Percentiles rank a stretch among this genome's conserved stretches.
Conservation (phyloP, 2,113 vertebrate genomes). For the Urocitellus parryii region DNA sequence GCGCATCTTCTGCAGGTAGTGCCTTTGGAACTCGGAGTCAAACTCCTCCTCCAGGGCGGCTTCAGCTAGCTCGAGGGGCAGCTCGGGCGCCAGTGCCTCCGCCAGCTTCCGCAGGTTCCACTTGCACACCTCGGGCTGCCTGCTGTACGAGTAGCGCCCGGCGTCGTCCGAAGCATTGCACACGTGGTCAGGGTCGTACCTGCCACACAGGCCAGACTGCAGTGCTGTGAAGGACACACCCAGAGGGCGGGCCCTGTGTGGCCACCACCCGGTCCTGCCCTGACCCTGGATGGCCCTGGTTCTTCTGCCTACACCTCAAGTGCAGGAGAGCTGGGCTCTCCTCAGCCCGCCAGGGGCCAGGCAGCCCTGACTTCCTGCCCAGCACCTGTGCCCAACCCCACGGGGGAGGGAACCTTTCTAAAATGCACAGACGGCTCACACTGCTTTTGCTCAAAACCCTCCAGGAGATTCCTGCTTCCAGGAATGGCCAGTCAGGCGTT, state of each 20-base stretch:
- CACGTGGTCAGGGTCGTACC: slow-evolving; percentile 96
- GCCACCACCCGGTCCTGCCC: accelerated
- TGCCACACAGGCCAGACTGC: slow-evolving; percentile 53
- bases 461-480: background rate
- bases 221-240: background rate
- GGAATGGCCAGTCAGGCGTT: background rate
- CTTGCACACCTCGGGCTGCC: slow-evolving; percentile 95
- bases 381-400: background rate
- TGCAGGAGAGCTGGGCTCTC: accelerated
- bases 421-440: too few relatives aligned
- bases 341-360: background rate
- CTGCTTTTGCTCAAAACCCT: background rate
- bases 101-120: slow-evolving; percentile 97
- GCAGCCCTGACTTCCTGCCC: background rate
- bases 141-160: slow-evolving; percentile 95
- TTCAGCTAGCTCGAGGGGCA: slow-evolving; percentile 89
- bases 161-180: slow-evolving; percentile 96
- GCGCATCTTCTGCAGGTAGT: slow-evolving; percentile 95
- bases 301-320: background rate
- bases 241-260: accelerated
- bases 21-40: slow-evolving; percentile 81
- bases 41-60: slow-evolving; percentile 91
- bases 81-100: slow-evolving; percentile 94
- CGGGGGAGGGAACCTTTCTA: accelerated
- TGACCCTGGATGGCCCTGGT: too few relatives aligned